A percentile compares a stretch with the other conserved stretches of the same genome.
phyloP scores from a whole-genome alignment of 2,113 vertebrate species.

The Phalacrocorax carbo region DNA sequence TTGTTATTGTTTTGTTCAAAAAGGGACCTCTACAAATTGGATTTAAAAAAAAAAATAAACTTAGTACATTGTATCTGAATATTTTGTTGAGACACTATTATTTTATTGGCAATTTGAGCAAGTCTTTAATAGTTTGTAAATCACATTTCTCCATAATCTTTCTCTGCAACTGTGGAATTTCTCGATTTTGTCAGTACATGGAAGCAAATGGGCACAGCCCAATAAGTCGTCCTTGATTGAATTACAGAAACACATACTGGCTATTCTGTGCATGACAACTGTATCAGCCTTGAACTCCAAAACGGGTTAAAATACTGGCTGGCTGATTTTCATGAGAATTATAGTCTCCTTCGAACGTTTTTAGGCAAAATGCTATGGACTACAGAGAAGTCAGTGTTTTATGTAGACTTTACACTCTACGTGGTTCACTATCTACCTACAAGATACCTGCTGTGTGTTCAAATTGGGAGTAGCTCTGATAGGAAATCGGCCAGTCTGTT shows the following conservation, averaged over 20 bases:
- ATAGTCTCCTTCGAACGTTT: not conserved
- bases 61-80: slow-evolving; percentile 6
- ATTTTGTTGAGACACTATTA: not conserved
- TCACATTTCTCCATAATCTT: not conserved
- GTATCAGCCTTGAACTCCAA: not conserved
- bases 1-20: slow-evolving; percentile 65
- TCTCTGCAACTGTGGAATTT: not conserved
- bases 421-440: not conserved
- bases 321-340: not conserved
- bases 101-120: not conserved
- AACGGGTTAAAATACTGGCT: not conserved
- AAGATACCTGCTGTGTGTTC: not conserved
- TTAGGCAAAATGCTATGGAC: not conserved
- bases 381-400: not conserved
- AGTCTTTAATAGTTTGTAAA: not conserved
- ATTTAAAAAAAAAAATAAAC: slow-evolving; percentile 53
- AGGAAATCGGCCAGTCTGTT: accelerated
- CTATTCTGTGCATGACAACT: not conserved
- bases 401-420: not conserved
- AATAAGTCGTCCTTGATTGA: not conserved
- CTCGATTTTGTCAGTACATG: not conserved
- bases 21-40: slow-evolving; percentile 67
- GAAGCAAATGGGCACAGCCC: not conserved
- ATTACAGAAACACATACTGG: not conserved
- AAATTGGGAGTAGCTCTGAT: not conserved